Evolutionary conservation across 2,888 invertebrate genomes (phyloP), one percentile per base, ranked within the genome.

Genomic region (Dasysyrphus albostriatus): DNA sequence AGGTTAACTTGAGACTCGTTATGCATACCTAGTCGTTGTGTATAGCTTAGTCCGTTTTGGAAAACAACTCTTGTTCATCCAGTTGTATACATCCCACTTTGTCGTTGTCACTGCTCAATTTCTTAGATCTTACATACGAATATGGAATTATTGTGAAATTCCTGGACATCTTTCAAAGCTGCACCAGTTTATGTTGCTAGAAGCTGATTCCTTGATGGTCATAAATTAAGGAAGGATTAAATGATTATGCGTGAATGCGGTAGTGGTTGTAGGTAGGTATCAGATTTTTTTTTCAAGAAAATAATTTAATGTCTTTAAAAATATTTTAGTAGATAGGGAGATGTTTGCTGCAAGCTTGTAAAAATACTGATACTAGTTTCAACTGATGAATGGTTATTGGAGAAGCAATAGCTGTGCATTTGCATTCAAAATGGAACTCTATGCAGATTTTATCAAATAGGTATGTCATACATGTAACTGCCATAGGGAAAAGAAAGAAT

Each of bases 161-260:
- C 69, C 51, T 69, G 51, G 51, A 24, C 49, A 34, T 65, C n/a
- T 47, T 34, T 49, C 6, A 69, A 51, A 51, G 51, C 9, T 69
- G 39, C 58, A 76, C 75, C 59, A 84, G 84, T 80, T 80, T 59
- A 32, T 59, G 59, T 49, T 59, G 69, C 76, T 76, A 54, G 84
- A 85, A 77, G 61, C 39, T 54, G 70, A 54, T 67, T 51, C 19
- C 42, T 24, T 44, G 16, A 44, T 69, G 61, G 47, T 16, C 59
- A 63, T 81, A 73, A 56, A 83, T 83, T 73, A 78, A 83, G 61
- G 24, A 44, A 47, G 67, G 72, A 81, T 80, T 76, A 81, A 49
- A 80, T 76, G 79, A 80, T 79, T 70, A 61, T 67, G 58, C 56
- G 61, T 63, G 61, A 76, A 84, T 58, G 51, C 80, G 72, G 59